Base-by-base conservation (phyloP, 2,888 invertebrate species). In the Athetis lepigone region DNA sequence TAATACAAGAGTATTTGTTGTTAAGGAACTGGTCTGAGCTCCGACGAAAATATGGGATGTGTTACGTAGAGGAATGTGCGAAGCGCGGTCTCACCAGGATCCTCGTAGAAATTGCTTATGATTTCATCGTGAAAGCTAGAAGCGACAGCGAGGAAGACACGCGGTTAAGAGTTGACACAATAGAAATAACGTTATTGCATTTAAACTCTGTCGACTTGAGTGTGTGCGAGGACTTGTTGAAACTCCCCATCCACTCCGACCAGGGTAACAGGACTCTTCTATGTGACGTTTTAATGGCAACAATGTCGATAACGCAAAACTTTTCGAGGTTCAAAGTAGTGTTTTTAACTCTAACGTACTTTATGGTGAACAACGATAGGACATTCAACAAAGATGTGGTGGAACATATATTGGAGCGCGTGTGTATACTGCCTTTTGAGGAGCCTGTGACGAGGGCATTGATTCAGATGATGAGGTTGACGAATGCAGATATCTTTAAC, bases 311-410 rank as follows among this genome's bases (percentile, higher is more conserved):
- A 7, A 89, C 93, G 2, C 91, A 89, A 50, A 94, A 95, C 75
- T 94, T 95, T 73, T 85, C 89, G 0, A 84, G 92, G 6, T 95
- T 94, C 75, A 92, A 89, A 70, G 33, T 36, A 0, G 87, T 92
- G 23, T 94, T 93, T 69, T 71, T 89, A 5, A 89, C 85, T 56
- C 75, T 94, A 8, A 86, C 88, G 0, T 61, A 83, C 8, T 90
- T 90, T 43, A 87, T 93, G 66, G 83, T 83, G 2, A 29, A 68
- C 0, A 79, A 80, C 19, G 77, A 71, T 2, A 77, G 86, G 49
- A 73, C 61, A 2, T 88, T 94, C 13, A 66, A 72, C 19, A 63
- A 85, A 2, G 61, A 81, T 0, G 87, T 88, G 0, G 89, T 88
- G 0, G 72, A 70, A 0, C 83, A 85, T 2, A 84, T 94, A 1